Conservation (phyloP, 2,888 invertebrate species). For the Geophilus truncorum region DNA sequence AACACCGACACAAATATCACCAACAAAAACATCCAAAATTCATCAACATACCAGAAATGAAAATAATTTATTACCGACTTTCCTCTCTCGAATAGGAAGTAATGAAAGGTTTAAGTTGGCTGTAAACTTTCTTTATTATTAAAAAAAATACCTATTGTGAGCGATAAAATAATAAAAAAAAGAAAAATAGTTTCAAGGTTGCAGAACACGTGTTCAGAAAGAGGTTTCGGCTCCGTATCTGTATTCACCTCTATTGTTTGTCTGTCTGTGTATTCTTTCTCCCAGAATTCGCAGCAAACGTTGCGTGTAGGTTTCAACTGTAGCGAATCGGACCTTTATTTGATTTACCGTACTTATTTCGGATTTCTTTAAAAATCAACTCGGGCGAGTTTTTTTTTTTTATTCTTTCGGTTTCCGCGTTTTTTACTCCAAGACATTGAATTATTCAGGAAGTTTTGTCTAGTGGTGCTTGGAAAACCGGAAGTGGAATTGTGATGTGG, state of each 20-base stretch:
- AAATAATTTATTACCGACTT: too few relatives aligned
- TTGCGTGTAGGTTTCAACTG: not conserved
- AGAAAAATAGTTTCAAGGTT: not conserved
- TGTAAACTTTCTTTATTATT: not conserved
- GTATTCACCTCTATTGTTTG: conserved; percentile 1
- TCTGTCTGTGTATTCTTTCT: not conserved
- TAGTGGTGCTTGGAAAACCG: too few relatives aligned
- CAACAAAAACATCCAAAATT: too few relatives aligned
- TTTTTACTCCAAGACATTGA: too few relatives aligned
- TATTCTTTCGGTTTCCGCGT: not conserved
- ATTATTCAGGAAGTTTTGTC: too few relatives aligned
- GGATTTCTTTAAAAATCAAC: not conserved
- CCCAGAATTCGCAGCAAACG: too few relatives aligned
- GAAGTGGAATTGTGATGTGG: too few relatives aligned
- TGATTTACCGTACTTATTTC: too few relatives aligned
- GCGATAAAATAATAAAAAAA: not conserved
- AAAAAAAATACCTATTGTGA: not conserved
- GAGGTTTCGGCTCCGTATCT: conserved; percentile 10
- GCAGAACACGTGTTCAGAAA: not conserved
- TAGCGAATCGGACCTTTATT: not conserved
- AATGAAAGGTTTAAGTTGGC: not conserved
- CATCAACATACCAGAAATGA: too few relatives aligned
- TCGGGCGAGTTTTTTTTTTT: not conserved
- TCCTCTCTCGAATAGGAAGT: too few relatives aligned
- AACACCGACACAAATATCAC: too few relatives aligned